These are phyloP conservation scores for Coryphaenoides rupestris DNA, from an alignment of 2,113 vertebrate species.

Conservation along the genomic window DNA sequence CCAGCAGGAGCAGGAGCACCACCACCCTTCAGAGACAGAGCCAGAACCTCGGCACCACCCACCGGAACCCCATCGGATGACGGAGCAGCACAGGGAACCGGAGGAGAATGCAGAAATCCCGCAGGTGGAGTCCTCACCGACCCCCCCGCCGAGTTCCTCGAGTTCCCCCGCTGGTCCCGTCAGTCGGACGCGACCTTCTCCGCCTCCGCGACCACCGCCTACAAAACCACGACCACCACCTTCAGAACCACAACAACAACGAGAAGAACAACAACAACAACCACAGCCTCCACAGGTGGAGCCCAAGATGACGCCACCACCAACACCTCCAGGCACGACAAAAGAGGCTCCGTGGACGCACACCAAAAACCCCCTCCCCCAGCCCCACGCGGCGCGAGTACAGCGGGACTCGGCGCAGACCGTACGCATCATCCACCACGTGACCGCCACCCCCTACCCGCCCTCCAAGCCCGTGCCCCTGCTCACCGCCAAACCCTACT, in stretches of 20 bases:
- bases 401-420: slow-evolving; percentile 19
- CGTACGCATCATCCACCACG: slow-evolving; percentile 52
- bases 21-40: slow-evolving; percentile 8
- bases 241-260: slow-evolving; percentile 30
- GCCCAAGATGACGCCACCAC: slow-evolving; percentile 43
- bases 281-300: slow-evolving; percentile 38
- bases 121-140: slow-evolving; percentile 11
- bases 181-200: slow-evolving; percentile 31
- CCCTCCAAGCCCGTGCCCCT: slow-evolving; percentile 85
- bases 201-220: slow-evolving; percentile 26
- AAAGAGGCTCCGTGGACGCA: slow-evolving; percentile 40
- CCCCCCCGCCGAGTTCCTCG: slow-evolving; percentile 48
- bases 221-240: slow-evolving; percentile 29
- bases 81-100: slow-evolving; percentile 14
- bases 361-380: slow-evolving; percentile 61
- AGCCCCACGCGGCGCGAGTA: slow-evolving; percentile 40
- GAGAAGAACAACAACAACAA: too few species aligned
- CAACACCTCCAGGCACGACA: slow-evolving; percentile 19
- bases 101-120: slow-evolving; percentile 2
- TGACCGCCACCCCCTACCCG: slow-evolving; percentile 51
- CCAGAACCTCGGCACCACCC: slow-evolving; percentile 9
- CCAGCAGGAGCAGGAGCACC: slow-evolving; percentile 17
- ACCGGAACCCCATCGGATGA: slow-evolving; percentile 16
- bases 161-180: slow-evolving; percentile 65
- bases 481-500: slow-evolving; percentile 91